Evolutionary conservation across 2,888 invertebrate genomes (phyloP).

Genomic region (Aethes cnicana): DNA sequence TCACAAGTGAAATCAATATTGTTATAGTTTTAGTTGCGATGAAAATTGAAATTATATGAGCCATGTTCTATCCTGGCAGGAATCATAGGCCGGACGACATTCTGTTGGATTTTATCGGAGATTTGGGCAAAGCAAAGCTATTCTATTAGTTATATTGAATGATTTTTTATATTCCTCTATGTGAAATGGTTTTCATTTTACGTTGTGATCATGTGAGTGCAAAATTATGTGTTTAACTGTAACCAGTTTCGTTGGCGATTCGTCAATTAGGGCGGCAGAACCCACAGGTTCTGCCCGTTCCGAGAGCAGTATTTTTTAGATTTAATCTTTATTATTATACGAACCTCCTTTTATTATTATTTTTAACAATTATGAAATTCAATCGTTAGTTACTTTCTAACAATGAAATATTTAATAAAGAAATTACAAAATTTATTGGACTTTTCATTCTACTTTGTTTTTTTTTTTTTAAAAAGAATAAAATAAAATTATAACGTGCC

Average conservation of each 20-base stretch:
- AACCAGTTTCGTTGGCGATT: constrained; percentile 66
- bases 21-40: constrained; percentile 26
- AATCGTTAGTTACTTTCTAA: constrained; percentile 82
- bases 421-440: constrained; percentile 72
- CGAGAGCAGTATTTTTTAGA: constrained; percentile 82
- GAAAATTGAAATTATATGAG: constrained; percentile 16
- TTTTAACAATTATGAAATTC: constrained; percentile 78
- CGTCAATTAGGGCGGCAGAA: constrained; percentile 74
- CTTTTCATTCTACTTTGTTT: too few relatives aligned
- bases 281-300: constrained; percentile 72
- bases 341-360: constrained; percentile 61
- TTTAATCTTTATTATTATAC: constrained; percentile 76
- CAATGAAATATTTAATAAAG: constrained; percentile 82
- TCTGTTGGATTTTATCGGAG: constrained; percentile 32
- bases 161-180: constrained; percentile 70
- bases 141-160: constrained; percentile 48
- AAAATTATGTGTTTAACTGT: constrained; percentile 69
- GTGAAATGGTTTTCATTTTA: constrained; percentile 80
- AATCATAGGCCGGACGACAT: constrained; percentile 33
- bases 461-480: too few relatives aligned
- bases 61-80: constrained; percentile 25
- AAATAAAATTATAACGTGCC: too few relatives aligned
- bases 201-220: constrained; percentile 81
- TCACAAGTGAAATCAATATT: constrained; percentile 28
- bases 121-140: constrained; percentile 26